Conservation (phyloP, 1,140 invertebrate species). For the Aplysia californica region DNA sequence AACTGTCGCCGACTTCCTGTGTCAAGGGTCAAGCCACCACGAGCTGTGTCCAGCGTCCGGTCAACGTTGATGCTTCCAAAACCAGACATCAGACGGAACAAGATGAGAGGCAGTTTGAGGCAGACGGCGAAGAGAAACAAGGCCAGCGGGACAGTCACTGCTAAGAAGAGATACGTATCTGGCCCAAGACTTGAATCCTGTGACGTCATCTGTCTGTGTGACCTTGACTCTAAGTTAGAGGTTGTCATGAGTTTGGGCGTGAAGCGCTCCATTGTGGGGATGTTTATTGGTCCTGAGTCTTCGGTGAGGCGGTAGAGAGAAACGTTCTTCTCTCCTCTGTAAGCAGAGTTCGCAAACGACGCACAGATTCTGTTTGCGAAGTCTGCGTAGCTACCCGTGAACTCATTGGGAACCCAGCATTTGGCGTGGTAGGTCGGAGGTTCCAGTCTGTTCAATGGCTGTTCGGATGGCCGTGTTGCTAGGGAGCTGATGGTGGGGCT, state of each 20-base stretch:
- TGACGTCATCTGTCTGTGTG: not conserved
- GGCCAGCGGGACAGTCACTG: not conserved
- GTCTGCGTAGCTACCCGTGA: not conserved
- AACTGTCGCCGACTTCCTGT: not conserved
- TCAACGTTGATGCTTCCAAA: not conserved
- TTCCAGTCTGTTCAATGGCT: too few relatives aligned
- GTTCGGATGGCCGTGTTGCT: too few relatives aligned
- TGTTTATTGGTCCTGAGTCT: not conserved
- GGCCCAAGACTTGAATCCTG: not conserved
- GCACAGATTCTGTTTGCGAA: not conserved
- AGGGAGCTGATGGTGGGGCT: not conserved
- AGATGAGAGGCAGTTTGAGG: not conserved
- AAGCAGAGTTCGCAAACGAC: not conserved
- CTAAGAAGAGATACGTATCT: not conserved
- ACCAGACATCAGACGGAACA: not conserved
- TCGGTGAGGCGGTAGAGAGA: too few relatives aligned
- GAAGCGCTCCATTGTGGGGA: not conserved
- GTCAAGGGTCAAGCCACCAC: not conserved
- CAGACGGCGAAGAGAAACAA: not conserved
- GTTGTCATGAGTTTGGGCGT: not conserved
- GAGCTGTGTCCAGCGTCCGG: not conserved
- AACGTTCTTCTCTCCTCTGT: not conserved
- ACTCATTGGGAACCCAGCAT: not conserved
- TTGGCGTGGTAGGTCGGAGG: not conserved
- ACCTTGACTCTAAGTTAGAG: not conserved